These are phyloP conservation scores for Colius striatus DNA, from an alignment of 2,113 vertebrate species.

Conservation along the genomic window DNA sequence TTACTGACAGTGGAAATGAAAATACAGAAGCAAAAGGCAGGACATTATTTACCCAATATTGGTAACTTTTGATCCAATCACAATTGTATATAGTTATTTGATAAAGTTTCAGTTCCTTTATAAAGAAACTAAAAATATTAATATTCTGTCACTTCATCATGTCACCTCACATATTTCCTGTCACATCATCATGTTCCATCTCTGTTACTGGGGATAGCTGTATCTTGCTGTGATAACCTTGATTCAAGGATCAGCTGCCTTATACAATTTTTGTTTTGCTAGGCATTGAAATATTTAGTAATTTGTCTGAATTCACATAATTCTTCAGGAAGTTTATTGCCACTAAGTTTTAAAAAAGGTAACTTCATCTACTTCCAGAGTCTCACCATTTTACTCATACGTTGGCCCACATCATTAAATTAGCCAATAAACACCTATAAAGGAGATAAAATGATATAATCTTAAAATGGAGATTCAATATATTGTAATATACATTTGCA, in stretches of 20 bases:
- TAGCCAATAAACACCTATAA: not conserved
- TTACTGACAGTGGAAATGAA: not conserved
- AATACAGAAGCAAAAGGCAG: not conserved
- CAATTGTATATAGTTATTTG: not conserved
- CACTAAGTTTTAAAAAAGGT: not conserved
- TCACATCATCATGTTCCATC: not conserved
- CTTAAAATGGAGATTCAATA: not conserved
- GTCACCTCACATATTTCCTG: not conserved
- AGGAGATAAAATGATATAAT: fast-evolving
- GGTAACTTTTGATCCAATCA: not conserved
- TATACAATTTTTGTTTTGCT: not conserved
- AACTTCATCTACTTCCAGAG: not conserved
- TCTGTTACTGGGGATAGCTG: not conserved
- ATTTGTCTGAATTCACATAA: not conserved
- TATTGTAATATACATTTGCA: not conserved
- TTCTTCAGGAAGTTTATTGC: not conserved
- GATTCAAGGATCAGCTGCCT: not conserved
- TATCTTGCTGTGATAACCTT: not conserved
- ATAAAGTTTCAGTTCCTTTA: not conserved
- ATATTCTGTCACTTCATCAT: too few species aligned
- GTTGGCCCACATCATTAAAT: not conserved
- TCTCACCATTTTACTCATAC: not conserved
- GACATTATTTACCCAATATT: not conserved
- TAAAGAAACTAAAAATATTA: not conserved
- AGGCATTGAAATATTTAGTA: not conserved